These are phyloP conservation scores for Caerostris extrusa DNA, from an alignment of 1,140 invertebrate genomes.

Conservation along the genomic window DNA sequence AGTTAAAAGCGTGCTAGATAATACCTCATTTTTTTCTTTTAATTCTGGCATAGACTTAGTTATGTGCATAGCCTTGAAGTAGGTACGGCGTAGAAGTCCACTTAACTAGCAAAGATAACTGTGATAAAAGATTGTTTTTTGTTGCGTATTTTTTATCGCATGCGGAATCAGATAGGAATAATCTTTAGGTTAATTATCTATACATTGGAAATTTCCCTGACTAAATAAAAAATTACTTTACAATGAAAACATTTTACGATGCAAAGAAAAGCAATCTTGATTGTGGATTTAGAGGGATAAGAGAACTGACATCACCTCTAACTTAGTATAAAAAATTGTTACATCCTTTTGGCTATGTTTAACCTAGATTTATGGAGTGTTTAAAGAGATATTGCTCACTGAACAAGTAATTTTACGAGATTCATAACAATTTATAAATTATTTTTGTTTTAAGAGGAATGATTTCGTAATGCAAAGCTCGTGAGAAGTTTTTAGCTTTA, in stretches of 20 bases:
- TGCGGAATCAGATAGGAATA: constrained; percentile 31
- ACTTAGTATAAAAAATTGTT: neutral
- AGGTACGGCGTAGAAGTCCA: neutral
- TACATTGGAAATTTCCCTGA: constrained; percentile 50
- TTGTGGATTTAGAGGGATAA: neutral
- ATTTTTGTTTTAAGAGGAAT: neutral
- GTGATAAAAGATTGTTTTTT: constrained; percentile 24
- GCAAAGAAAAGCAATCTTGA: neutral
- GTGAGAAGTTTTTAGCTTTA: too few species aligned
- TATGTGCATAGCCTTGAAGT: constrained; percentile 7
- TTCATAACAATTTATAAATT: neutral
- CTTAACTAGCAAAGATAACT: constrained; percentile 5
- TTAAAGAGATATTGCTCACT: neutral
- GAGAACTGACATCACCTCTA: constrained; percentile 14
- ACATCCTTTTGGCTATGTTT: neutral
- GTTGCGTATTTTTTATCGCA: constrained; percentile 16
- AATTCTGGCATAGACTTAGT: neutral
- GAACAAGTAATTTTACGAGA: constrained; percentile 7
- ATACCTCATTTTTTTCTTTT: neutral
- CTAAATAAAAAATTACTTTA: constrained; percentile 49
- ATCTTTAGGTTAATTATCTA: constrained; percentile 56
- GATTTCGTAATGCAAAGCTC: neutral
- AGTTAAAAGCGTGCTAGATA: neutral
- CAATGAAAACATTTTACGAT: neutral
- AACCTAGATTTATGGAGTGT: constrained; percentile 33